Percentiles rank a stretch among this genome's conserved stretches.
Evolutionary conservation across 1,140 invertebrate species (phyloP).

Genomic region (Drosophila pruinosa): DNA sequence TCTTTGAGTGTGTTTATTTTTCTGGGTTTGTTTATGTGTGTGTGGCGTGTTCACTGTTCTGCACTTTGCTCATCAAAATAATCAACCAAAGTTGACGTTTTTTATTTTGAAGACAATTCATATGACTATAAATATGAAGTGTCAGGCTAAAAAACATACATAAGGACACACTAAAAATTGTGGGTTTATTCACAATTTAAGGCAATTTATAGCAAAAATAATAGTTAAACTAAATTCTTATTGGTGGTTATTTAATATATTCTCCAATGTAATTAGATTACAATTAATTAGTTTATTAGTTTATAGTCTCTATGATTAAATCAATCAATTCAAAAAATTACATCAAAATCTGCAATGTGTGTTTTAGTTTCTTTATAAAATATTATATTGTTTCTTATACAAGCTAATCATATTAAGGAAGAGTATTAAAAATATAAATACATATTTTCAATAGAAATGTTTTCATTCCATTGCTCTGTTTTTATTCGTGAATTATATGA

Average conservation of each 20-base stretch:
- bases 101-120: constrained; percentile 68
- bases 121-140: constrained; percentile 71
- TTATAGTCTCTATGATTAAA: too few species aligned
- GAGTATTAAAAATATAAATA: background rate
- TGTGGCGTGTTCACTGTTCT: constrained; percentile 63
- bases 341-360: too few species aligned
- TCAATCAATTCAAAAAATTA: too few species aligned
- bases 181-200: background rate
- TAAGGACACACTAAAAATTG: background rate
- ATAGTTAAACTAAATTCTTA: too few species aligned
- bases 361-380: too few species aligned
- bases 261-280: too few species aligned
- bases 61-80: constrained; percentile 71
- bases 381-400: too few species aligned
- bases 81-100: constrained; percentile 72
- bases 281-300: too few species aligned
- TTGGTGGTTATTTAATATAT: too few species aligned
- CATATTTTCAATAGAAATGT: too few species aligned
- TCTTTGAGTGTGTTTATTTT: constrained; percentile 17
- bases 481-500: constrained; percentile 10
- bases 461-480: constrained; percentile 8
- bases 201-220: background rate
- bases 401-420: too few species aligned
- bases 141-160: constrained; percentile 56
- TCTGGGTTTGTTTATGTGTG: constrained; percentile 9